These are phyloP conservation scores for Falco peregrinus DNA, from an alignment of 2,797 vertebrate genomes.

Conservation along the genomic window DNA sequence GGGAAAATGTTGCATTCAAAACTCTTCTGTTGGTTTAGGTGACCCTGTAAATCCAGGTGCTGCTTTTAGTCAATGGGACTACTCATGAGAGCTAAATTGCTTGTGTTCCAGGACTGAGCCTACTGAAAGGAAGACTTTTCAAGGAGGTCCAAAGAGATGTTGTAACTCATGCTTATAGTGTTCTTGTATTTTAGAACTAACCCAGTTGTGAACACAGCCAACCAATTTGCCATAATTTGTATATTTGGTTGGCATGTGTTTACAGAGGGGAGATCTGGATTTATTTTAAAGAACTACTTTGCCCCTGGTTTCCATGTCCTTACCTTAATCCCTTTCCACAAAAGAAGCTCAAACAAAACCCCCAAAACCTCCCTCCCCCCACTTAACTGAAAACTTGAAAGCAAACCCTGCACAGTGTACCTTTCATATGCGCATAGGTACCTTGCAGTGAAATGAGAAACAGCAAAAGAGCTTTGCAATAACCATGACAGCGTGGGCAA, in stretches of 20 bases:
- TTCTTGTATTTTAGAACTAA: constrained; percentile 32
- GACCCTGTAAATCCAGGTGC: constrained; percentile 58
- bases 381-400: constrained; percentile 34
- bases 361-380: background rate
- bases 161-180: constrained; percentile 10
- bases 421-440: constrained; percentile 38
- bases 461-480: constrained; percentile 39
- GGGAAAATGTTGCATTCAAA: constrained; percentile 62
- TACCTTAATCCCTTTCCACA: constrained; percentile 33
- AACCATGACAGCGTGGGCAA: constrained; percentile 14
- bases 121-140: constrained; percentile 62
- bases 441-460: constrained; percentile 55
- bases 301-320: background rate
- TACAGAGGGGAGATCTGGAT: constrained; percentile 22
- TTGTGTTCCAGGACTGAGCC: constrained; percentile 23
- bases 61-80: constrained; percentile 56
- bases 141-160: constrained; percentile 43
- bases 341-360: constrained; percentile 41
- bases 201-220: background rate
- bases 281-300: constrained; percentile 51
- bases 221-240: constrained; percentile 31
- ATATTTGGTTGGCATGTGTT: constrained; percentile 40
- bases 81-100: constrained; percentile 59
- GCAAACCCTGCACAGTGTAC: background rate
- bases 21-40: constrained; percentile 67